phyloP scores from a whole-genome alignment of 2,113 vertebrate genomes.

The Syngnathus typhle region DNA sequence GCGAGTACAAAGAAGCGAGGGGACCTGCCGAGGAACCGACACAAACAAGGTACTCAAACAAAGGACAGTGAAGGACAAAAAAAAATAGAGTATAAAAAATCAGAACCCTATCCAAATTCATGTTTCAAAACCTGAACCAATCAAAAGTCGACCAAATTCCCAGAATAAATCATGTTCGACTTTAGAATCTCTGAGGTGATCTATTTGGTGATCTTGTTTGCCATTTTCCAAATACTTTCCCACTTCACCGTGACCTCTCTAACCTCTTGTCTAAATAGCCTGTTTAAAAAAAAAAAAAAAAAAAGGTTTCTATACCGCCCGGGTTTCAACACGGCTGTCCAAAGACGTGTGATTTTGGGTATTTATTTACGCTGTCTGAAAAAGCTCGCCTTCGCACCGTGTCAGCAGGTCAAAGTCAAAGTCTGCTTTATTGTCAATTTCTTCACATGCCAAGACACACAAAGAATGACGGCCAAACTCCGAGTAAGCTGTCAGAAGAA shows the following conservation, averaged over 20 bases:
- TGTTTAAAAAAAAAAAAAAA: too few species aligned
- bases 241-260: too few species aligned
- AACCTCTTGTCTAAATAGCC: background rate
- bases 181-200: too few species aligned
- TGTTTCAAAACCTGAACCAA: too few species aligned
- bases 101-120: background rate
- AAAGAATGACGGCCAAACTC: slow-evolving; percentile 22
- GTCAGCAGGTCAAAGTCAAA: slow-evolving; percentile 19
- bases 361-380: slow-evolving; percentile 24
- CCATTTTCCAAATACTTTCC: background rate
- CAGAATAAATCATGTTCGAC: too few species aligned
- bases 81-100: background rate
- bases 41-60: slow-evolving; percentile 9
- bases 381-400: slow-evolving; percentile 12
- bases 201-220: background rate
- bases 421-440: too few species aligned
- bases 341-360: slow-evolving; percentile 13
- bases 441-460: too few species aligned
- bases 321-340: background rate
- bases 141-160: too few species aligned
- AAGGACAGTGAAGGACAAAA: slow-evolving; percentile 35
- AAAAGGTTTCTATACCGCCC: background rate
- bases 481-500: slow-evolving; percentile 12
- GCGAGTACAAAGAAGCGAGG: slow-evolving; percentile 41
- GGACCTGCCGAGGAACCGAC: slow-evolving; percentile 35